Evolutionary conservation across 92 coral and sea anemone genomes (phyloP).

Genomic region (Parazoanthus darwini): DNA sequence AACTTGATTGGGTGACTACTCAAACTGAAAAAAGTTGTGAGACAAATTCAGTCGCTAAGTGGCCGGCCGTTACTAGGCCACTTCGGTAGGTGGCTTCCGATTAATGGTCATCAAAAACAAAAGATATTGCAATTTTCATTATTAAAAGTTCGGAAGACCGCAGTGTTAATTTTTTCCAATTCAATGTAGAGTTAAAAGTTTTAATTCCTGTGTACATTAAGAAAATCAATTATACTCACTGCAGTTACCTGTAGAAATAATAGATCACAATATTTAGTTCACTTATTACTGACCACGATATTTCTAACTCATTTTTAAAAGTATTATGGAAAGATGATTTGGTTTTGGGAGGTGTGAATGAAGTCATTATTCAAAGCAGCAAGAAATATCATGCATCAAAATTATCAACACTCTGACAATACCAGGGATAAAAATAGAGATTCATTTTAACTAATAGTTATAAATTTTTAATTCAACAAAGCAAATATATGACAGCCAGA

Average conservation of each 20-base stretch:
- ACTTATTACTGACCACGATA: too few species aligned
- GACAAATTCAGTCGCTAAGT: too few species aligned
- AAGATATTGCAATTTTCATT: neutral
- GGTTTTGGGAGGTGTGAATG: neutral
- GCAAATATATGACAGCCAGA: neutral
- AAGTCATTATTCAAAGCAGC: neutral
- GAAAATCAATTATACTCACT: too few species aligned
- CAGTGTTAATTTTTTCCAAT: neutral
- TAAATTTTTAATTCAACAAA: neutral
- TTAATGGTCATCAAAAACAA: slow-evolving; percentile 34
- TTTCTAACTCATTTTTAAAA: too few species aligned
- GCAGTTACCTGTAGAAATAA: too few species aligned
- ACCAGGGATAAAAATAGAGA: neutral
- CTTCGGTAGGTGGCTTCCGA: slow-evolving; percentile 8
- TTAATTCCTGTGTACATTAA: too few species aligned
- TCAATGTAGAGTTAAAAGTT: neutral
- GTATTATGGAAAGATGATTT: neutral
- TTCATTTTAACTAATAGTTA: too few species aligned
- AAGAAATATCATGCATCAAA: too few species aligned
- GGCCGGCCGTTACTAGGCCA: too few species aligned
- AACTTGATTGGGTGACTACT: too few species aligned
- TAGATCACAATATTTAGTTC: too few species aligned
- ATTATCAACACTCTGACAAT: neutral
- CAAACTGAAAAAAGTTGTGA: too few species aligned
- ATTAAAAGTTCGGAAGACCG: neutral